Percentiles rank a stretch among this genome's conserved stretches.
Evolutionary conservation across 2,888 invertebrate species (phyloP).

Genomic region (Bursaphelenchus okinawaensis): DNA sequence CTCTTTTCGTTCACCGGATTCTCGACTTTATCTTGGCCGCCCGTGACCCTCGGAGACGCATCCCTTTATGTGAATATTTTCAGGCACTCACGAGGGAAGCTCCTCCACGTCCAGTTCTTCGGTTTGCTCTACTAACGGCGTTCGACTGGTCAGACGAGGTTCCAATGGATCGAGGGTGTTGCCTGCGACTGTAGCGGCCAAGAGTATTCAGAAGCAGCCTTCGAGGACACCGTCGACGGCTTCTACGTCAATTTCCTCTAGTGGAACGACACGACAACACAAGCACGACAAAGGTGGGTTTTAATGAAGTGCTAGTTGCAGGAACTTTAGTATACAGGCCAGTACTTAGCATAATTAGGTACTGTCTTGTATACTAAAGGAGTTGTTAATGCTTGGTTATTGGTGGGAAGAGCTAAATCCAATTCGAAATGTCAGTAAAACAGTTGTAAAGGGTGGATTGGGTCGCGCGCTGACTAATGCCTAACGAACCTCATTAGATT

Average conservation of each 20-base stretch:
- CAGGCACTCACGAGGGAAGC: slow-evolving; percentile 2
- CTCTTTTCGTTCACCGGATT: neutral
- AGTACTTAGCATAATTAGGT: too few relatives aligned
- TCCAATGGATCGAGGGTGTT: neutral
- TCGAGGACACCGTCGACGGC: slow-evolving; percentile 12
- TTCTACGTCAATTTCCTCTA: slow-evolving; percentile 12
- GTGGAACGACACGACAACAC: neutral
- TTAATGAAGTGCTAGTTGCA: too few relatives aligned
- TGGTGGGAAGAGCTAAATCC: too few relatives aligned
- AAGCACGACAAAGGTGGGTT: neutral
- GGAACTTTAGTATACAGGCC: too few relatives aligned
- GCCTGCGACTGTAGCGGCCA: neutral
- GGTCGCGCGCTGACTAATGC: neutral
- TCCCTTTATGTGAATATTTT: neutral
- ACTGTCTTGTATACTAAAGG: too few relatives aligned
- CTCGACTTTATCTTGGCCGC: neutral
- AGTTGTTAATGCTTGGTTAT: too few relatives aligned
- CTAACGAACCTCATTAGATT: neutral
- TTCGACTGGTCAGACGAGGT: neutral
- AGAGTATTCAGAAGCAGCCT: neutral
- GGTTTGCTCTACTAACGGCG: slow-evolving; percentile 3
- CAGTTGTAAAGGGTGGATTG: too few relatives aligned
- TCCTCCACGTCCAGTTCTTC: slow-evolving; percentile 6
- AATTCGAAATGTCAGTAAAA: too few relatives aligned
- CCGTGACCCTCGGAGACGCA: neutral